These are phyloP conservation scores for Prionailurus viverrinus DNA, from an alignment of 2,113 vertebrate species.

Conservation along the genomic window DNA sequence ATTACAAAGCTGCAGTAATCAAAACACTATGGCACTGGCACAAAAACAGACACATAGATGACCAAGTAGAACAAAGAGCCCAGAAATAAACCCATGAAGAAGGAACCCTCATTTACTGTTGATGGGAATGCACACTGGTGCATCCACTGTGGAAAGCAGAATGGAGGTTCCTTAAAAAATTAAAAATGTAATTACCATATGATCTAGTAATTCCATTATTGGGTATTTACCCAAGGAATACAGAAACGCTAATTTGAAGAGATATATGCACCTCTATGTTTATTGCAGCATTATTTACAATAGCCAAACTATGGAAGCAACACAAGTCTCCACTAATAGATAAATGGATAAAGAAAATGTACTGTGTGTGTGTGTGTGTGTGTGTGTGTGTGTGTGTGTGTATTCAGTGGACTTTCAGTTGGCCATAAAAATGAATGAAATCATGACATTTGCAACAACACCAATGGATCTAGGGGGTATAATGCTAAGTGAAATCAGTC, in stretches of 20 bases:
- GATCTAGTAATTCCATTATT: neutral
- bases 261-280: neutral
- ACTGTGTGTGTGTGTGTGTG: no score
- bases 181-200: neutral
- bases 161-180: neutral
- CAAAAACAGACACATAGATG: neutral
- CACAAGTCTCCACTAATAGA: neutral
- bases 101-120: neutral
- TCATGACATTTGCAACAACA: neutral
- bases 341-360: neutral
- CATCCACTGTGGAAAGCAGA: neutral
- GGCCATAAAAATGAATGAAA: neutral
- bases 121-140: neutral
- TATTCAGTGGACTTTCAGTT: neutral
- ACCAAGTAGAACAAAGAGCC: neutral
- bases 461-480: neutral
- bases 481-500: neutral
- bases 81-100: neutral
- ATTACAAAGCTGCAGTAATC: neutral
- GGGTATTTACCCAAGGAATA: neutral
- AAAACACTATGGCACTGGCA: neutral
- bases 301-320: neutral
- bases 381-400: neutral
- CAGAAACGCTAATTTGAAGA: neutral
- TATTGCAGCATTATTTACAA: neutral